Evolutionary conservation across 2,888 invertebrate species (phyloP).

Genomic region (Drosophila planitibia): DNA sequence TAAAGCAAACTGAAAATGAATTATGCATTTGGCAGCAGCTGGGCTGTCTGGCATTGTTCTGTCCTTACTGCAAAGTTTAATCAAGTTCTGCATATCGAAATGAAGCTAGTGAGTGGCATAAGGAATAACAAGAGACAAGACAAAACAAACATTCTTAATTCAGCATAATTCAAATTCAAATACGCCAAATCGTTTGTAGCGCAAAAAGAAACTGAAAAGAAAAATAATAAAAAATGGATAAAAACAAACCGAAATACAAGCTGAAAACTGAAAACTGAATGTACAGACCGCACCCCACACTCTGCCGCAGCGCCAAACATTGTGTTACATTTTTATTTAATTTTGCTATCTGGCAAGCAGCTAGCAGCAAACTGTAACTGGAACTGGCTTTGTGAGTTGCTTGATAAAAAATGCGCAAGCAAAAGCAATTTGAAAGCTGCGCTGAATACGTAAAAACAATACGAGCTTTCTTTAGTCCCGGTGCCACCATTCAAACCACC

Average conservation of each 20-base stretch:
- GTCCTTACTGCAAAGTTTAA: slow-evolving; percentile 68
- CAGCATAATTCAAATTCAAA: slow-evolving; percentile 79
- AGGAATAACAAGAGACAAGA: slow-evolving; percentile 46
- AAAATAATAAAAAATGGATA: slow-evolving; percentile 1
- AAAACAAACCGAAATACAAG: slow-evolving; percentile 8
- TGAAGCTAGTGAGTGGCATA: slow-evolving; percentile 30
- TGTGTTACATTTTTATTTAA: slow-evolving; percentile 80
- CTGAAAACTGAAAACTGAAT: slow-evolving; percentile 16
- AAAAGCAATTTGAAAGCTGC: slow-evolving; percentile 80
- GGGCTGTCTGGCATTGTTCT: slow-evolving; percentile 63
- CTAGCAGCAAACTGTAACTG: slow-evolving; percentile 38
- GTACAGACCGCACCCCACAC: background rate
- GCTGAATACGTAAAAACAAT: slow-evolving; percentile 80
- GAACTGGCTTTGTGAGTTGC: slow-evolving; percentile 63
- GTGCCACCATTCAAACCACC: background rate
- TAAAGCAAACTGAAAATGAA: slow-evolving; percentile 74
- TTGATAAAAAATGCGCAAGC: slow-evolving; percentile 79
- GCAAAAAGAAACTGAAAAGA: slow-evolving; percentile 6
- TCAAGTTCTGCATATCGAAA: slow-evolving; percentile 79
- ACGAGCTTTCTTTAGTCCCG: slow-evolving; percentile 35
- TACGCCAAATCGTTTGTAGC: slow-evolving; percentile 56
- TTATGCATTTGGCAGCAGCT: slow-evolving; percentile 73
- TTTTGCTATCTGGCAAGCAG: slow-evolving; percentile 70
- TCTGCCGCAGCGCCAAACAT: slow-evolving; percentile 56
- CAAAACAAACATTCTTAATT: slow-evolving; percentile 76